These are phyloP conservation scores for Episyrphus balteatus DNA, from an alignment of 1,140 invertebrate genomes.

Conservation along the genomic window DNA sequence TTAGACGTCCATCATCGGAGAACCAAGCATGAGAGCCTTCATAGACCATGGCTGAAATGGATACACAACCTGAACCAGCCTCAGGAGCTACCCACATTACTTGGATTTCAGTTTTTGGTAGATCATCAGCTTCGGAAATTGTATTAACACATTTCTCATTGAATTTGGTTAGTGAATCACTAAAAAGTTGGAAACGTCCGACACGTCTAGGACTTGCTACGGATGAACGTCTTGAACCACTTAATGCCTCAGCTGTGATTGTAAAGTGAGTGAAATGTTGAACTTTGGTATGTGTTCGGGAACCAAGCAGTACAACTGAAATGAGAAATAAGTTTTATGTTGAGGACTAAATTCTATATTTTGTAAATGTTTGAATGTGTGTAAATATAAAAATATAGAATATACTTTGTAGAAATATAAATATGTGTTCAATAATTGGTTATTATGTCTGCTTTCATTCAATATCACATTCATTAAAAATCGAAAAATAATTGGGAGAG, in stretches of 20 bases:
- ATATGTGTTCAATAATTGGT: too few relatives aligned
- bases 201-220: slow-evolving; percentile 40
- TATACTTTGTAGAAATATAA: too few relatives aligned
- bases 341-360: too few relatives aligned
- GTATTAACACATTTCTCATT: slow-evolving; percentile 82
- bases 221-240: slow-evolving; percentile 39
- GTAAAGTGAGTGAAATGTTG: slow-evolving; percentile 76
- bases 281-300: slow-evolving; percentile 55
- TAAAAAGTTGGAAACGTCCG: slow-evolving; percentile 71
- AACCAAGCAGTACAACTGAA: slow-evolving; percentile 62
- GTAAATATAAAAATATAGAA: too few relatives aligned
- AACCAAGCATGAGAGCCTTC: slow-evolving; percentile 76
- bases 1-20: slow-evolving; percentile 77
- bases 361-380: too few relatives aligned
- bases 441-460: too few relatives aligned
- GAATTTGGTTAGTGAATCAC: slow-evolving; percentile 64
- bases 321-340: slow-evolving; percentile 9
- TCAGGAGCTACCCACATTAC: slow-evolving; percentile 84
- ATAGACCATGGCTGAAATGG: slow-evolving; percentile 72
- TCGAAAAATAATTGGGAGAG: too few relatives aligned
- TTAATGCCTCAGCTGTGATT: slow-evolving; percentile 59
- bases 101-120: slow-evolving; percentile 75
- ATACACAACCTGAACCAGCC: slow-evolving; percentile 71
- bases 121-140: slow-evolving; percentile 62
- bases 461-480: too few relatives aligned